Percentiles rank a stretch among this genome's conserved stretches.
Conservation (phyloP, 2,888 invertebrate species). For the Leuctra nigra region DNA sequence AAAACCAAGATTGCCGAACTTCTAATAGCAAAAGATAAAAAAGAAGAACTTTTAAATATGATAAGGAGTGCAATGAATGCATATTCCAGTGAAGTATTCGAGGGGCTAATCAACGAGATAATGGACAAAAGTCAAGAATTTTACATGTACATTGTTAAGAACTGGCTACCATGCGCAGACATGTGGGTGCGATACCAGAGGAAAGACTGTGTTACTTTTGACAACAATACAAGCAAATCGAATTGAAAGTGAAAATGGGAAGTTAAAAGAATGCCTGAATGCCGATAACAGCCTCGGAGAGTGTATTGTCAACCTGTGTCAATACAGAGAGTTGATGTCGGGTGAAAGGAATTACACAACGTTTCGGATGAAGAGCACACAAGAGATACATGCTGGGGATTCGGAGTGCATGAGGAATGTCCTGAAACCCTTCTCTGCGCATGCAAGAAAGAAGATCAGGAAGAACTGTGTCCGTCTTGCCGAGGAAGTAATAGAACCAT, state of each 20-base stretch:
- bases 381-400: background rate
- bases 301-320: no score
- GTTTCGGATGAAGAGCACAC: background rate
- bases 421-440: background rate
- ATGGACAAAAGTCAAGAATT: background rate
- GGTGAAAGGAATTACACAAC: background rate
- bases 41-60: background rate
- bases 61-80: background rate
- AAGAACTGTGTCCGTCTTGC: background rate
- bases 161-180: background rate
- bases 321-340: no score
- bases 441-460: background rate
- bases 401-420: background rate
- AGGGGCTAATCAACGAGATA: background rate
- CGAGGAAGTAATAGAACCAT: background rate
- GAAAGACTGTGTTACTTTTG: background rate
- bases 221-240: background rate
- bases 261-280: background rate
- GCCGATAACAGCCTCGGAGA: background rate
- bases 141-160: background rate
- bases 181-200: background rate
- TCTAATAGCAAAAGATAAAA: background rate
- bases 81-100: background rate
- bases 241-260: background rate
- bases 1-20: background rate